phyloP scores from a whole-genome alignment of 2,888 invertebrate species.

The Drosophila quinaria region DNA sequence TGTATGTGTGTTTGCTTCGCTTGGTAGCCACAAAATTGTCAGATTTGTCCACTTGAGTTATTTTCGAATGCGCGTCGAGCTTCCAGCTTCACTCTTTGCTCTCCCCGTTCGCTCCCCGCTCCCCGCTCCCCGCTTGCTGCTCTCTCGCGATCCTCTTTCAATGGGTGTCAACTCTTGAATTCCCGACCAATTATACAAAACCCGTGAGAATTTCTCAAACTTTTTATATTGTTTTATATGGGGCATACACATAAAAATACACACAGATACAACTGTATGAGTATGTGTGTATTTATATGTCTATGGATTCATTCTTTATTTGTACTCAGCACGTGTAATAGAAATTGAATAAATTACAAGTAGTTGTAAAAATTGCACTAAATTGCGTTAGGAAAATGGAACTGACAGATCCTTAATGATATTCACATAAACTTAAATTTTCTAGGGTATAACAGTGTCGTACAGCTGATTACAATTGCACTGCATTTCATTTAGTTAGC shows the following conservation, averaged over 20 bases:
- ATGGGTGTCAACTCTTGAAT: constrained; percentile 70
- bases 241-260: constrained; percentile 1
- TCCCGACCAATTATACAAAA: constrained; percentile 80
- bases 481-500: constrained; percentile 43
- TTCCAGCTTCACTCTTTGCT: constrained; percentile 20
- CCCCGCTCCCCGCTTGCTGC: background rate
- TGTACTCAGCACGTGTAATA: constrained; percentile 70
- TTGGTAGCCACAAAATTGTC: constrained; percentile 82
- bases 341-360: constrained; percentile 69
- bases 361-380: constrained; percentile 65
- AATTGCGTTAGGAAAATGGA: constrained; percentile 43
- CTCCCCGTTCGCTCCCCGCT: constrained; percentile 3
- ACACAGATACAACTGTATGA: background rate
- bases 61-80: constrained; percentile 70
- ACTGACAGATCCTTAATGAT: constrained; percentile 10
- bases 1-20: constrained; percentile 45
- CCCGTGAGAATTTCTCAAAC: constrained; percentile 70
- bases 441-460: constrained; percentile 1
- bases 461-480: constrained; percentile 49
- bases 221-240: constrained; percentile 16
- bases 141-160: constrained; percentile 23
- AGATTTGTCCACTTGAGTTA: constrained; percentile 83
- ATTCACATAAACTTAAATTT: background rate
- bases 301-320: constrained; percentile 63
- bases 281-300: constrained; percentile 38